Percentiles rank a stretch among this genome's conserved stretches.
Conservation (phyloP, 2,113 vertebrate genomes). For the Xenopus tropicalis region DNA sequence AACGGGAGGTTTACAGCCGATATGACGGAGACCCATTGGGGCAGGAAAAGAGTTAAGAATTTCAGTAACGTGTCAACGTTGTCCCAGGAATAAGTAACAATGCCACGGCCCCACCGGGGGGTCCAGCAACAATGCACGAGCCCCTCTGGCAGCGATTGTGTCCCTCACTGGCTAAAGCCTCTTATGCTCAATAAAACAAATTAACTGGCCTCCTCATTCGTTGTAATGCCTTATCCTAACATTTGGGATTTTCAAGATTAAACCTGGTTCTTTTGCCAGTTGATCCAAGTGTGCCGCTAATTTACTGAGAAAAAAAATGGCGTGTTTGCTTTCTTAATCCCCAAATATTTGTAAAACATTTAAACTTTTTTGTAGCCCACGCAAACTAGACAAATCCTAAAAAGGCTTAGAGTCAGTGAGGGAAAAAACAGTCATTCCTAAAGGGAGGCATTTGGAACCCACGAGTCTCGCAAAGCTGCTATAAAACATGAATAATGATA, state of each 20-base stretch:
- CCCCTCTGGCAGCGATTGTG: slow-evolving; percentile 14
- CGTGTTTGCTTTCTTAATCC: slow-evolving; percentile 23
- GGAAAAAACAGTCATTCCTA: slow-evolving; percentile 57
- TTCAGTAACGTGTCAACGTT: slow-evolving; percentile 1
- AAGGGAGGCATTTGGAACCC: slow-evolving; percentile 26
- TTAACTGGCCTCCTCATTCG: slow-evolving; percentile 9
- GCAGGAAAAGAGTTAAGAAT: not conserved
- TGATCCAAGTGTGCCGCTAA: slow-evolving; percentile 29
- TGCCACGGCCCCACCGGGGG: slow-evolving; percentile 16
- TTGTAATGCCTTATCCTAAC: slow-evolving; percentile 35
- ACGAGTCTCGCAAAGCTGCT: too few relatives aligned
- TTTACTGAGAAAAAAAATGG: slow-evolving; percentile 15
- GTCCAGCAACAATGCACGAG: slow-evolving; percentile 19
- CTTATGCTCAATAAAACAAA: slow-evolving; percentile 39
- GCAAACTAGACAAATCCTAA: slow-evolving; percentile 50
- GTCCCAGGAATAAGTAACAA: slow-evolving; percentile 22
- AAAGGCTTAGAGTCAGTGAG: slow-evolving; percentile 46
- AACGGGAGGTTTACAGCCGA: too few relatives aligned
- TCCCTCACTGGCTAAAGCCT: slow-evolving; percentile 22
- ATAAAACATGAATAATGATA: too few relatives aligned
- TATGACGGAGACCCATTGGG: too few relatives aligned
- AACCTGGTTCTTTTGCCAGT: slow-evolving; percentile 2
- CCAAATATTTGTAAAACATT: slow-evolving; percentile 31
- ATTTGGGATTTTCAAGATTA: slow-evolving; percentile 24
- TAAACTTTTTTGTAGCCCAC: slow-evolving; percentile 42